Conservation (phyloP, 2,797 vertebrate species). For the Pseudochaenichthys georgianus region DNA sequence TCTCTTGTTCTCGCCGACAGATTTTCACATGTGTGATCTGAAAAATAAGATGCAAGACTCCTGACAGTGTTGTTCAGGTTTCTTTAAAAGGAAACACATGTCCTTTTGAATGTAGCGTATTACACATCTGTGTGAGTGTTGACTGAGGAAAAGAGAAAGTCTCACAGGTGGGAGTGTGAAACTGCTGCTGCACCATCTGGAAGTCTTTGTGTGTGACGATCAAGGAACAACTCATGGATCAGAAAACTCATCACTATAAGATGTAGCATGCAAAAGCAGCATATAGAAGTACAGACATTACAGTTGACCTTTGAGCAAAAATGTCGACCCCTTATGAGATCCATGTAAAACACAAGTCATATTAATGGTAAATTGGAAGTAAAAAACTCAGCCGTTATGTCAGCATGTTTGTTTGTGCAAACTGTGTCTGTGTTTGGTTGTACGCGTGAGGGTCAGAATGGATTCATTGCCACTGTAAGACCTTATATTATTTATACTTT, state of each 20-base stretch:
- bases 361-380: too few relatives aligned
- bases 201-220: conserved; percentile 8
- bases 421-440: neutral
- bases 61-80: neutral
- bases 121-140: neutral
- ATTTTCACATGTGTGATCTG: neutral
- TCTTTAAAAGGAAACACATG: conserved; percentile 6
- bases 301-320: too few relatives aligned
- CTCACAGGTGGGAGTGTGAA: neutral
- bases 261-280: neutral
- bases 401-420: conserved; percentile 5
- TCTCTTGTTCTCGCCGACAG: too few relatives aligned
- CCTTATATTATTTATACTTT: conserved; percentile 5
- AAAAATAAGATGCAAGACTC: neutral
- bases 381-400: conserved; percentile 12
- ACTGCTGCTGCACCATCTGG: conserved; percentile 24
- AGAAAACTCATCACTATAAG: neutral
- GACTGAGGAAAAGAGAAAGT: too few relatives aligned
- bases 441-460: neutral
- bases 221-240: too few relatives aligned
- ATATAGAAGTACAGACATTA: too few relatives aligned
- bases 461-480: neutral
- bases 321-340: too few relatives aligned
- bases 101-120: neutral
- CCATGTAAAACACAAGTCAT: too few relatives aligned